Evolutionary conservation across 2,888 invertebrate species (phyloP), one percentile per base, ranked within the genome.

Genomic region (Poecilobothrus nobilitatus): DNA sequence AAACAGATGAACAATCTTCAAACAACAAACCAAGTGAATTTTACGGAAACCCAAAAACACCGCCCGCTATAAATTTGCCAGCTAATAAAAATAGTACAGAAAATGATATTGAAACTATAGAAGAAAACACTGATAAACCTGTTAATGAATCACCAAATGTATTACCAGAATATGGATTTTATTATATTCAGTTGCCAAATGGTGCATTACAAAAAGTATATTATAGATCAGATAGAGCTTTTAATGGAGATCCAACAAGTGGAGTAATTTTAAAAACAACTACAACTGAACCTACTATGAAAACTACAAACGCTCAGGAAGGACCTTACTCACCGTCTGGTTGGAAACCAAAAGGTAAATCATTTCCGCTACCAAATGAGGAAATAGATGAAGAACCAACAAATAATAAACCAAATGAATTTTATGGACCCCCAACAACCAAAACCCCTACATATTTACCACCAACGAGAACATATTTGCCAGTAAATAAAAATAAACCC

Each of bases 141-240:
- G 18, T 18, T 53, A 10, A 2, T 5, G 34, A 65, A 65, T 37
- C 37, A 20, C 65, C 65, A 65, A 65, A 37, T 65, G 65, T 34
- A 34, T 20, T 20, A 34, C 18, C 12, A 18, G 15, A 27, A 64
- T 6, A 27, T 34, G 64, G 64, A 64, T 64, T 64, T 33, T 64
- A 64, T 64, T 64, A 64, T 64, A 12, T 64, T 18, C 64, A 64
- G 33, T 64, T 64, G n/a, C 33, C 64, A 64, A 64, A 64, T 64
- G 64, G 64, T 33, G 3, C 1, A 27, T 27, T 64, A 64, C 64
- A 64, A 33, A 64, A 64, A 64, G 64, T 64, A 18, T 33, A 22
- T 27, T 64, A 33, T 34, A 18, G 18, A n/a, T 18, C 34, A 5
- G 41, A 41, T 41, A 41, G 15, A 2, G 41, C 15, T 41, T 41